Evolutionary conservation across 1,140 invertebrate genomes (phyloP), one percentile per base, ranked within the genome.

Genomic region (Orchesella cincta): DNA sequence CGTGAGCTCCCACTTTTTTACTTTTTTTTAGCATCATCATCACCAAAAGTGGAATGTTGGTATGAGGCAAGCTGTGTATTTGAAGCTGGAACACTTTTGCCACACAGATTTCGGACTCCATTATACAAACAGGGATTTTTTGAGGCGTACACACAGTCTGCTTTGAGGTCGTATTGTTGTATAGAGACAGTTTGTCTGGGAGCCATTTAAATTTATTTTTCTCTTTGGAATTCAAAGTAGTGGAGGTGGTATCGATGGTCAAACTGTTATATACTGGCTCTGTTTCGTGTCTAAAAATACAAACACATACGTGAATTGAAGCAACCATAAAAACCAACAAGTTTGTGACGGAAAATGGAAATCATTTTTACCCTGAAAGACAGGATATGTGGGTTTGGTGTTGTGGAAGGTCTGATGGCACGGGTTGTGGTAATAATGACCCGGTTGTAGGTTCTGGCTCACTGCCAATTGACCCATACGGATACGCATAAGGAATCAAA

Each of bases 341-440:
- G n/a, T n/a, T n/a, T n/a, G n/a, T n/a, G n/a, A n/a, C n/a, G n/a
- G n/a, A n/a, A n/a, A n/a, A n/a, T n/a, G n/a, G n/a, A n/a, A n/a
- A n/a, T n/a, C n/a, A n/a, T n/a, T n/a, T n/a, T 64, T 23, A 64
- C n/a, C 16, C 5, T 71, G 67, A 71, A 29, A 16, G 14, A 28
- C 12, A 34, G 23, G 57, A 36, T 29, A 78, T 34, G 31, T 71
- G 71, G 1, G 39, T 54, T 28, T 75, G 73, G 33, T 78, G 75
- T 31, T 73, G 35, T 28, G 75, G 46, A 3, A 79, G 16, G 52
- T 76, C 75, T 16, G 75, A 31, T 14, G 71, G 23, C n/a, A n/a
- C n/a, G 26, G 54, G 46, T 29, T 62, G 67, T 33, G 67, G 73
- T 33, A 78, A 36, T 74, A 73, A 78, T 14, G 51, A 28, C 79